Evolutionary conservation across 1,140 invertebrate genomes (phyloP).

Genomic region (Apis dorsata): DNA sequence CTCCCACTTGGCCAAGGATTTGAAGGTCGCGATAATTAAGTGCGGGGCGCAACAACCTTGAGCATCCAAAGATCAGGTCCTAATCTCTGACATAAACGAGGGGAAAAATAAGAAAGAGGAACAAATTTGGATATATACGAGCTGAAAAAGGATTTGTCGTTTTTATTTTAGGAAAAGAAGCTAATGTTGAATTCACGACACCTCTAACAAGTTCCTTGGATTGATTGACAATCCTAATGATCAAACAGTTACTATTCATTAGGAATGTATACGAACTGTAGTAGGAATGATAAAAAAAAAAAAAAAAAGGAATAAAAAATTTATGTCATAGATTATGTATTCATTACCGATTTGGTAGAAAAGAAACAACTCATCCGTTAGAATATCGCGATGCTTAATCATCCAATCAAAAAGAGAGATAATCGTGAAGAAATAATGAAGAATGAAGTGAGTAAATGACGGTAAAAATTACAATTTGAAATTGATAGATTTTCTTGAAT

Average conservation of each 20-base stretch:
- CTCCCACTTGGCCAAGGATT: conserved; percentile 87
- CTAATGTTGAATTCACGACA: background rate
- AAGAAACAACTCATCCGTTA: background rate
- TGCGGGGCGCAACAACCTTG: conserved; percentile 72
- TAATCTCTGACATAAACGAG: background rate
- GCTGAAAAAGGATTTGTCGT: background rate
- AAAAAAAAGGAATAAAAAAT: background rate
- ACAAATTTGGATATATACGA: background rate
- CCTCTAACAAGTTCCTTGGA: conserved; percentile 53
- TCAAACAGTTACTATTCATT: background rate
- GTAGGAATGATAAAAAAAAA: background rate
- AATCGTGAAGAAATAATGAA: background rate
- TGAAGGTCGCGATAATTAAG: conserved; percentile 81
- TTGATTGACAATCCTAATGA: conserved; percentile 21
- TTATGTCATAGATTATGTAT: background rate
- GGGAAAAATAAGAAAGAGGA: background rate
- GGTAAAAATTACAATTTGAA: background rate
- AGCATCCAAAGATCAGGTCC: conserved; percentile 40
- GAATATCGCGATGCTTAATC: background rate
- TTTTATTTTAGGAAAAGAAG: background rate
- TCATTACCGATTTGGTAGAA: conserved; percentile 2
- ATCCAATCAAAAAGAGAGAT: background rate
- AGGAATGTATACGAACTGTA: background rate
- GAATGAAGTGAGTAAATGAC: background rate
- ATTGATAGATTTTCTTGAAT: background rate